Conservation (phyloP, 2,888 invertebrate species). For the Serripes groenlandicus region DNA sequence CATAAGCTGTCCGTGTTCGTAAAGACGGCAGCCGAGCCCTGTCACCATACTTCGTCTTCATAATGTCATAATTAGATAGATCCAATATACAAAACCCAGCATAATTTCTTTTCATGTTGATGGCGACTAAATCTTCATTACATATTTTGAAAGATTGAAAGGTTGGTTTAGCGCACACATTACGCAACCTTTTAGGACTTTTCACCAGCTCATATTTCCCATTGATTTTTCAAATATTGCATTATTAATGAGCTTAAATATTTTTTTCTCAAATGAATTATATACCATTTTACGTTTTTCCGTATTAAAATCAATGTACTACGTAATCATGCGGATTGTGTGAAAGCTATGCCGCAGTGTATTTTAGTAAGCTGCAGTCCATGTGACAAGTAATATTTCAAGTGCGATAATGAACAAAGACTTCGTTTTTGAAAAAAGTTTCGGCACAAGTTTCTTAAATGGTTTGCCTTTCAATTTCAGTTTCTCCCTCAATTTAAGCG, state of each 20-base stretch:
- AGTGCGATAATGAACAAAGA: constrained; percentile 27
- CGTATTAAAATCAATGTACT: constrained; percentile 81
- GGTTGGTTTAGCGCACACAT: constrained; percentile 3
- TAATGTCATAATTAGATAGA: constrained; percentile 83
- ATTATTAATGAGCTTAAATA: constrained; percentile 78
- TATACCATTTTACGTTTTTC: constrained; percentile 25
- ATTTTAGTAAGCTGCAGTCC: constrained; percentile 74
- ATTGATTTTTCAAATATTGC: constrained; percentile 76
- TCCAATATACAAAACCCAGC: constrained; percentile 52
- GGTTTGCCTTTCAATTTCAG: neutral
- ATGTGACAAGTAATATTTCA: constrained; percentile 24
- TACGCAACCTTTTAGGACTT: neutral
- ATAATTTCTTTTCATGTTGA: constrained; percentile 5
- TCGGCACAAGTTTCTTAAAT: constrained; percentile 27
- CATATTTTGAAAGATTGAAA: neutral
- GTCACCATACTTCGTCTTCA: constrained; percentile 34
- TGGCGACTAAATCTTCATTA: constrained; percentile 14
- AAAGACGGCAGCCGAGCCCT: constrained; percentile 26
- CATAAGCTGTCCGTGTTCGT: too few species aligned
- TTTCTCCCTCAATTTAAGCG: constrained; percentile 6
- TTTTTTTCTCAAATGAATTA: too few species aligned
- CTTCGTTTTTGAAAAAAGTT: constrained; percentile 27
- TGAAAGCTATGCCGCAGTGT: constrained; percentile 80
- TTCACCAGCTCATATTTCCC: constrained; percentile 11
- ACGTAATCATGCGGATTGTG: constrained; percentile 79